Percentiles rank a stretch among this genome's conserved stretches.
Conservation (phyloP, 2,113 vertebrate genomes). For the Ia io region DNA sequence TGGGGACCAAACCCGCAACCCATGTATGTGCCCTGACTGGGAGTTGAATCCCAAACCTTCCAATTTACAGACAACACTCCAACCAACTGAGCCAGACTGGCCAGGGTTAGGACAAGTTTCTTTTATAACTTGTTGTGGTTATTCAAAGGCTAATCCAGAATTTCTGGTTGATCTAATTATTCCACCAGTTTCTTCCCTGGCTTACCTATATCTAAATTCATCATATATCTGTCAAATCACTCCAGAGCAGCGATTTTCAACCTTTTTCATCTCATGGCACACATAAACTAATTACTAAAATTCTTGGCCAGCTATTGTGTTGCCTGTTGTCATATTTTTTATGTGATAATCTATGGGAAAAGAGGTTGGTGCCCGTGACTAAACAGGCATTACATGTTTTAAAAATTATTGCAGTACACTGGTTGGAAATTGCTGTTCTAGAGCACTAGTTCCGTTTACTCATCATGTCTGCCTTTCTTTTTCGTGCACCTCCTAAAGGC, state of each 20-base stretch:
- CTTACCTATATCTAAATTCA: neutral
- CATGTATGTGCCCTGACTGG: too few relatives aligned
- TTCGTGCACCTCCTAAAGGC: neutral
- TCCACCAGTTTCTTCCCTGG: slow-evolving; percentile 8
- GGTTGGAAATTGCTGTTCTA: neutral
- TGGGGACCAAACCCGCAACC: too few relatives aligned
- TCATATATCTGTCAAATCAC: neutral
- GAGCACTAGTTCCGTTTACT: neutral
- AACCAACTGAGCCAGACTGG: neutral
- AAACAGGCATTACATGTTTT: neutral
- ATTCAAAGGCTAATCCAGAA: neutral
- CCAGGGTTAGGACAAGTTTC: neutral
- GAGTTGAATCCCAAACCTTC: too few relatives aligned
- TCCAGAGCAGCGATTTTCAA: neutral
- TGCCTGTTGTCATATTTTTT: neutral
- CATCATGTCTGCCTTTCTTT: neutral
- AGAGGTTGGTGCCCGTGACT: neutral
- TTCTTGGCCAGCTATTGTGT: neutral
- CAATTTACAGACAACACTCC: neutral
- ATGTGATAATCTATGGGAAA: neutral
- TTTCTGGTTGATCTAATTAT: neutral
- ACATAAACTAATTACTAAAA: neutral
- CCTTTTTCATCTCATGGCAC: neutral
- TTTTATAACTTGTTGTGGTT: neutral
- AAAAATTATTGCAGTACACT: neutral